Percentiles rank a stretch among this genome's conserved stretches.
phyloP scores from a whole-genome alignment of 2,113 vertebrate species.

The Gorsachius goisagi region DNA sequence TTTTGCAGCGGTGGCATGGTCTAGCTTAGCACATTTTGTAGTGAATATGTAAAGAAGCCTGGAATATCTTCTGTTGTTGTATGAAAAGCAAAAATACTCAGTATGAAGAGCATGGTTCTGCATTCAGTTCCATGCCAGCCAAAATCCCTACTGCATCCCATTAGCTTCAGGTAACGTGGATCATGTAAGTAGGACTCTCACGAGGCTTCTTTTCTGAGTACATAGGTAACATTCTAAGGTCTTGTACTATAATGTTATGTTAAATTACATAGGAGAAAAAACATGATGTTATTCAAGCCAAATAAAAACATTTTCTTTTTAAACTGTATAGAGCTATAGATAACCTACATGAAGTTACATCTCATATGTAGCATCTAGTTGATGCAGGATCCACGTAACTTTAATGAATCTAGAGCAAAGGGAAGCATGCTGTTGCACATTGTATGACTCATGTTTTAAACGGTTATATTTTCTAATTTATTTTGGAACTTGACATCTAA shows the following conservation, averaged over 20 bases:
- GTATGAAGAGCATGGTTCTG: neutral
- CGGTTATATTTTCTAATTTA: neutral
- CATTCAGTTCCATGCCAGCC: neutral
- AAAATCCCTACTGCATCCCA: neutral
- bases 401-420: neutral
- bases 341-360: neutral
- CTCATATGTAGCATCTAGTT: neutral
- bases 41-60: neutral
- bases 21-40: neutral
- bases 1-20: neutral
- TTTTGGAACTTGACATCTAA: neutral
- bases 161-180: neutral
- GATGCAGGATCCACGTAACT: neutral
- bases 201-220: neutral
- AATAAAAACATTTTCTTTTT: neutral
- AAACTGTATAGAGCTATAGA: neutral
- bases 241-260: neutral
- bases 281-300: neutral
- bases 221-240: neutral
- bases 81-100: neutral
- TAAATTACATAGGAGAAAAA: neutral
- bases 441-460: conserved; percentile 3
- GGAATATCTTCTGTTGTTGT: neutral
- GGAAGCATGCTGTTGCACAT: neutral
- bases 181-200: neutral